Percentiles rank a stretch among this genome's conserved stretches.
These are phyloP conservation scores for Dipodomys spectabilis DNA, from an alignment of 2,113 vertebrate species.

Conservation along the genomic window DNA sequence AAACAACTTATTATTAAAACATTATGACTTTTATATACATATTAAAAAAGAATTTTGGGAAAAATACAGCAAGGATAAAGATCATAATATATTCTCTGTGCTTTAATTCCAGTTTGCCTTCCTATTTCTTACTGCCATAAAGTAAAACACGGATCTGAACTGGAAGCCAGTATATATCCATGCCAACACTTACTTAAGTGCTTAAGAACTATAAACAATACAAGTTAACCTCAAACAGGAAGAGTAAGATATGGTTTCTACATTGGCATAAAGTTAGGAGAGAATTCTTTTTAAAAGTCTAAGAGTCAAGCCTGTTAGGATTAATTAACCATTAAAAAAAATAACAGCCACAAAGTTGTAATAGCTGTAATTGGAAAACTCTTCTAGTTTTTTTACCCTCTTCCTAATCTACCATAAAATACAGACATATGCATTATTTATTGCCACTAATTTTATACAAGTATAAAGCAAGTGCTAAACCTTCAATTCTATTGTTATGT, in stretches of 20 bases:
- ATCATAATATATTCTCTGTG: conserved; percentile 45
- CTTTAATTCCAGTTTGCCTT: conserved; percentile 54
- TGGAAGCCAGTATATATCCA: conserved; percentile 15
- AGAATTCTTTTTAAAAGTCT: neutral
- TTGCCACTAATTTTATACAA: conserved; percentile 33
- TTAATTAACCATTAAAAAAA: conserved; percentile 53
- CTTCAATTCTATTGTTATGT: neutral
- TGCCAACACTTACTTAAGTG: conserved; percentile 25
- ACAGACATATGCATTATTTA: neutral
- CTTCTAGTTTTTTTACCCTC: neutral
- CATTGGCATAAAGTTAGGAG: conserved; percentile 37
- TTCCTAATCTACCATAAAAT: conserved; percentile 48
- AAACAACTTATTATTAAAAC: conserved; percentile 80
- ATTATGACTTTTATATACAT: conserved; percentile 75
- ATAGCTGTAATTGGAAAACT: conserved; percentile 41
- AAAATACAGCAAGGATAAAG: conserved; percentile 76
- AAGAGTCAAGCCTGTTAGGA: conserved; percentile 31
- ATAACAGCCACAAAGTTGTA: conserved; percentile 15
- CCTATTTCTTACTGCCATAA: conserved; percentile 54
- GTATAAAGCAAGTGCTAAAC: neutral
- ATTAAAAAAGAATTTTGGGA: conserved; percentile 71
- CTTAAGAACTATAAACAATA: conserved; percentile 60
- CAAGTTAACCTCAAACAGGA: conserved; percentile 36
- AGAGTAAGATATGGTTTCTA: conserved; percentile 57
- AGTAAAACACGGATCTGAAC: conserved; percentile 52